Conservation (phyloP, 2,888 invertebrate genomes). For the Cephus pulcher region DNA sequence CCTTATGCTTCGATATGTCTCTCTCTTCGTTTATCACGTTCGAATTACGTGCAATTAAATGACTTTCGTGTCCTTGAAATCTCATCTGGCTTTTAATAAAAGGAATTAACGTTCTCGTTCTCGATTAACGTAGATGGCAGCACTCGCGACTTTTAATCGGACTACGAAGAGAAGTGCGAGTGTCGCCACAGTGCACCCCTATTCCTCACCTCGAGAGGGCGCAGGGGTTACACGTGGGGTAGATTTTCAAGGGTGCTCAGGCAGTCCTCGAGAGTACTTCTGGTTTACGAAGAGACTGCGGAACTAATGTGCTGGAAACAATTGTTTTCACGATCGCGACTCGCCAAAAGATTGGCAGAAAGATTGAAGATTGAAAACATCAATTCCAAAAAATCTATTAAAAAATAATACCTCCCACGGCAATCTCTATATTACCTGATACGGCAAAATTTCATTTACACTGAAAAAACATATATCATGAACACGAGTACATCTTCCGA, state of each 20-base stretch:
- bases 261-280: slow-evolving; percentile 36
- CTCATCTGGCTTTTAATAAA: neutral
- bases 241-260: slow-evolving; percentile 21
- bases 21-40: neutral
- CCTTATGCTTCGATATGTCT: neutral
- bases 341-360: neutral
- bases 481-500: too few species aligned
- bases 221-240: slow-evolving; percentile 9
- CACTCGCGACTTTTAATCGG: neutral
- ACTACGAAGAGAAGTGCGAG: slow-evolving; percentile 31
- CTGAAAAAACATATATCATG: too few species aligned
- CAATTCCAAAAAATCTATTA: neutral
- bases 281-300: slow-evolving; percentile 23
- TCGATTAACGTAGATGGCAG: neutral
- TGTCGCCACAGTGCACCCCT: slow-evolving; percentile 56
- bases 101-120: neutral
- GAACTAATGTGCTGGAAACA: slow-evolving; percentile 53
- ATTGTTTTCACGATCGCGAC: slow-evolving; percentile 39
- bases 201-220: slow-evolving; percentile 26
- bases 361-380: neutral
- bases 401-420: too few species aligned
- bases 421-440: too few species aligned
- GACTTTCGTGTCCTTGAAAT: neutral
- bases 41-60: neutral
- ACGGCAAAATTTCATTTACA: too few species aligned